These are phyloP conservation scores for Hestina assimilis DNA, from an alignment of 1,140 invertebrate genomes.

Conservation along the genomic window DNA sequence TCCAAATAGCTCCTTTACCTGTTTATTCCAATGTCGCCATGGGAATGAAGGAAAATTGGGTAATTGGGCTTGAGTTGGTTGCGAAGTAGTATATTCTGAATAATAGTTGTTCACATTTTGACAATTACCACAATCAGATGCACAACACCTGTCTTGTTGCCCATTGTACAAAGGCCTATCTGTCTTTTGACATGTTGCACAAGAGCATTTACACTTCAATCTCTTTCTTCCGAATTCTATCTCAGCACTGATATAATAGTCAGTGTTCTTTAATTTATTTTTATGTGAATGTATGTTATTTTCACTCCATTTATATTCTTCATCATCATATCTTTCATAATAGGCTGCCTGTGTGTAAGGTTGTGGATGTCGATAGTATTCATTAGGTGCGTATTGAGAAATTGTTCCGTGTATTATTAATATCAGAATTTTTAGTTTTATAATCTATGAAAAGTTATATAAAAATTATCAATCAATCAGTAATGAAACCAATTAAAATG, in stretches of 20 bases:
- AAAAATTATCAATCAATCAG: neutral
- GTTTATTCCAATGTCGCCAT: too few relatives aligned
- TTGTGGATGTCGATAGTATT: neutral
- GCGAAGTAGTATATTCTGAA: neutral
- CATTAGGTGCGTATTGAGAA: neutral
- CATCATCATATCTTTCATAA: neutral
- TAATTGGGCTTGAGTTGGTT: neutral
- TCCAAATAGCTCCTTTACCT: too few relatives aligned
- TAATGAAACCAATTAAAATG: neutral
- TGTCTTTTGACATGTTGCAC: neutral
- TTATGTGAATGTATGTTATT: neutral
- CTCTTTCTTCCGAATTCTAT: neutral
- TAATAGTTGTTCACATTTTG: neutral
- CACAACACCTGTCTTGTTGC: neutral
- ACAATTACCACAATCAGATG: neutral
- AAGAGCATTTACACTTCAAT: slow-evolving; percentile 18
- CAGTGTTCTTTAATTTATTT: neutral
- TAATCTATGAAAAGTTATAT: slow-evolving; percentile 6
- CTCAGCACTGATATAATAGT: neutral
- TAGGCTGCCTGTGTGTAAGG: slow-evolving; percentile 8
- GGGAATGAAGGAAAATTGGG: neutral
- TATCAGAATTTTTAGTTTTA: slow-evolving; percentile 8
- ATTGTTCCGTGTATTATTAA: slow-evolving; percentile 9
- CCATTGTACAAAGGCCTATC: neutral
- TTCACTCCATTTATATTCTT: slow-evolving; percentile 1